These are phyloP conservation scores for Prolemur simus DNA, from an alignment of 2,113 vertebrate species.

Conservation along the genomic window DNA sequence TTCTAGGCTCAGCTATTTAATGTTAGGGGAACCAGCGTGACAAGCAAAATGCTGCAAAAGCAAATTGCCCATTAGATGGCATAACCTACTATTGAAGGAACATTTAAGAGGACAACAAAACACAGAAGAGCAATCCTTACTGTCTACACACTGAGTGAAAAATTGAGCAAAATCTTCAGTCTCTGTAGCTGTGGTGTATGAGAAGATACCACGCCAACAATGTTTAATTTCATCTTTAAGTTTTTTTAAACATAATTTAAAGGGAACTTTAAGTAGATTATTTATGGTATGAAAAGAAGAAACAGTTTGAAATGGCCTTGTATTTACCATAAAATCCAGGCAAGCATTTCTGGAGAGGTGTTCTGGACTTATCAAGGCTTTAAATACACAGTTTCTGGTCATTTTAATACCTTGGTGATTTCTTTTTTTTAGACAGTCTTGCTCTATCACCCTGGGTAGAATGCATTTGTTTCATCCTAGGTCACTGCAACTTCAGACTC, in stretches of 20 bases:
- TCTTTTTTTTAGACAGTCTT: not conserved
- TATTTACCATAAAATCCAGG: not conserved
- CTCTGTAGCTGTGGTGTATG: not conserved
- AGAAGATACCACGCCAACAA: not conserved
- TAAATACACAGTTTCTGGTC: not conserved
- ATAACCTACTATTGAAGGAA: conserved; percentile 64
- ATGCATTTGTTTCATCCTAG: no score
- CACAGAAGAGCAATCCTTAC: not conserved
- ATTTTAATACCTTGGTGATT: not conserved
- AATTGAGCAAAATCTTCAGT: conserved; percentile 40
- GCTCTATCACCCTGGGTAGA: no score
- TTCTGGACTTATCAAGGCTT: not conserved
- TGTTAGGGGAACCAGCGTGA: not conserved
- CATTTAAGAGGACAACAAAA: conserved; percentile 51
- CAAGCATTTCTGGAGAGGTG: not conserved
- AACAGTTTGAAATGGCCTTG: not conserved
- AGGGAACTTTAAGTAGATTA: not conserved
- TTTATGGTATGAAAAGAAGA: not conserved
- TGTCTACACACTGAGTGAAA: conserved; percentile 9
- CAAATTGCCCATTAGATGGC: conserved; percentile 20
- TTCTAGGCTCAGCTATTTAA: conserved; percentile 33
- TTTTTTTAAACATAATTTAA: conserved; percentile 13
- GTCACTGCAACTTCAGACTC: no score
- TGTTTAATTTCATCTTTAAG: conserved; percentile 15
- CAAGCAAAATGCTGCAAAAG: conserved; percentile 16